Percentiles rank a stretch among this genome's conserved stretches.
Conservation (phyloP, 2,797 vertebrate genomes). For the Discoglossus pictus region DNA sequence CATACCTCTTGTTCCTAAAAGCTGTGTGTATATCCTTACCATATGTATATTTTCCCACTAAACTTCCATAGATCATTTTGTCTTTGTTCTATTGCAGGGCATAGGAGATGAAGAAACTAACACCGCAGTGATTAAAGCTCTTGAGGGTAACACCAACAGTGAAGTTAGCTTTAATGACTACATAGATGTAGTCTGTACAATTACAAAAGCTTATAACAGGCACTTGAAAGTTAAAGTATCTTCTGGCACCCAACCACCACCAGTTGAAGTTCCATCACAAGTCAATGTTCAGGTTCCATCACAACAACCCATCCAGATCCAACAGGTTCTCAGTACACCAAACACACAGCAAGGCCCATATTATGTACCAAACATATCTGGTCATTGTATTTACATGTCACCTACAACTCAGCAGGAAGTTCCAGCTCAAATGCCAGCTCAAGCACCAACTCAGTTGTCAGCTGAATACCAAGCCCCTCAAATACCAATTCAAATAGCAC, state of each 20-base stretch:
- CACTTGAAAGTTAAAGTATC: slow-evolving; percentile 1
- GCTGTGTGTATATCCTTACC: no score
- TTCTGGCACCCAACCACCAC: no score
- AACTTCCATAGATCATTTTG: no score
- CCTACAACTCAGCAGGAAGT: not conserved
- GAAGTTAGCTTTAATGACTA: slow-evolving; percentile 38
- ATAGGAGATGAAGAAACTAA: slow-evolving; percentile 28
- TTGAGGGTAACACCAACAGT: slow-evolving; percentile 30
- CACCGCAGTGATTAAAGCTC: slow-evolving; percentile 20
- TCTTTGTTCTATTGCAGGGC: slow-evolving; percentile 12
- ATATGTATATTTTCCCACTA: no score
- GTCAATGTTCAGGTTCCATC: not conserved
- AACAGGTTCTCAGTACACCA: not conserved
- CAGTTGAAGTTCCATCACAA: not conserved
- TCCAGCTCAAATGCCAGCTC: not conserved
- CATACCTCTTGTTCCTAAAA: no score
- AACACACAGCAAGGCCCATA: not conserved
- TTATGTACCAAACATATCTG: no score
- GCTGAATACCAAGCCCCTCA: not conserved
- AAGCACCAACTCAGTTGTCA: not conserved
- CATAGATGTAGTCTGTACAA: slow-evolving; percentile 20
- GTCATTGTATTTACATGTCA: no score
- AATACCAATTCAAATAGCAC: not conserved
- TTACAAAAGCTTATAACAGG: slow-evolving; percentile 30
- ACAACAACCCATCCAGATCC: no score